These are phyloP conservation scores for Leptopilina syphax DNA, from an alignment of 2,888 invertebrate genomes.

Conservation along the genomic window DNA sequence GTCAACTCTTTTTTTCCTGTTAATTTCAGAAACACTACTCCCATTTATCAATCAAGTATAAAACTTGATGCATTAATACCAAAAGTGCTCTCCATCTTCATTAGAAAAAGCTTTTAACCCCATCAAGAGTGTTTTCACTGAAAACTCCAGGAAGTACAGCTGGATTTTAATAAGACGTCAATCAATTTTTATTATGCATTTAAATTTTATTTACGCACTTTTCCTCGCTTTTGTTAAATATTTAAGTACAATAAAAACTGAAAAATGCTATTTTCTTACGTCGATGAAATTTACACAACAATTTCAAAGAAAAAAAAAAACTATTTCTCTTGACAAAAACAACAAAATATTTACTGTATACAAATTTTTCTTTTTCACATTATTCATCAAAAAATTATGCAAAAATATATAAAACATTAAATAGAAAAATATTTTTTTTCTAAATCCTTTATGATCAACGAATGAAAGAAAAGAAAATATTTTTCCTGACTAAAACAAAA, in stretches of 20 bases:
- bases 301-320: no score
- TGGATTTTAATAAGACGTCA: constrained; percentile 16
- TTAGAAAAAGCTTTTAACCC: constrained; percentile 23
- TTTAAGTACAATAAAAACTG: not conserved
- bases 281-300: no score
- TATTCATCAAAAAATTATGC: no score
- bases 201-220: not conserved
- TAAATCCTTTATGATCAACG: no score
- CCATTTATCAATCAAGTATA: constrained; percentile 32
- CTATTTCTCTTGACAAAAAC: no score
- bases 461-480: no score
- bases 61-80: constrained; percentile 22
- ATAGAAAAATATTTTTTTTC: no score
- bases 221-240: not conserved
- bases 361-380: no score
- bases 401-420: no score
- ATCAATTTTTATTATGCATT: constrained; percentile 1
- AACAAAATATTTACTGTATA: no score
- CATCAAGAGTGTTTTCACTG: constrained; percentile 14
- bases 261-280: no score
- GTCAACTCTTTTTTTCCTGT: not conserved
- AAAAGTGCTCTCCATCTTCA: constrained; percentile 27
- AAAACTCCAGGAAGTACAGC: not conserved
- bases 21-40: not conserved
- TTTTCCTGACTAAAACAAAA: no score